Evolutionary conservation across 2,888 invertebrate genomes (phyloP), one percentile per base, ranked within the genome.

Genomic region (Argyresthia goedartella): DNA sequence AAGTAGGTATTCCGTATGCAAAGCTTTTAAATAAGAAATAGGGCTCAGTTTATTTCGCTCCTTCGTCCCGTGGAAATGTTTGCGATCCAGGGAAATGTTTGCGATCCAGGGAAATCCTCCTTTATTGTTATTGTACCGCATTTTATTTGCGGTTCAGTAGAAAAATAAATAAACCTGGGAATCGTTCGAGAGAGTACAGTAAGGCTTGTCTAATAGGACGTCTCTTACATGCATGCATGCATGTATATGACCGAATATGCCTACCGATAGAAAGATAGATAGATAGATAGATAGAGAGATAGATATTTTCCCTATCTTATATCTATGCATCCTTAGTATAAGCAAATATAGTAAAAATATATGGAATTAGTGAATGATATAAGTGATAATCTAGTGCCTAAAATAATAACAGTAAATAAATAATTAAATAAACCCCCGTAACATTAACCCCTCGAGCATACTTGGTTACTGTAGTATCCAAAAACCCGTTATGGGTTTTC

Each of bases 81-180:
- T 77, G 81, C 79, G 75, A 80, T 80, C 75, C 76, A 71, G 71
- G 67, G 69, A 61, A 78, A 81, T 80, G 80, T 81, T 81, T 77
- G 81, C 79, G 75, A 80, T 80, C 75, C 76, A 71, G 71, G 67
- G 69, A 61, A 81, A 81, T 78, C 77, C 81, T 73, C 69, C 73
- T 82, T 81, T 81, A 81, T 75, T 80, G 78, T 81, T 81, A 81
- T 76, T 77, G 78, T 77, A 66, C 73, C 74, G 72, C 79, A 74
- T 79, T 60, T 79, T 79, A 78, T 80, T 73, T 68, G 71, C 64
- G 69, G 71, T 73, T 73, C 73, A 65, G 66, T 64, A 60, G 64
- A 68, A 72, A 71, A 67, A 73, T 68, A 74, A 76, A 76, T 77
- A 79, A 78, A 81, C 77, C 76, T 77, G 73, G 68, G 56, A 75